Percentiles rank a stretch among this genome's conserved stretches.
Evolutionary conservation across 1,140 invertebrate species (phyloP).

Genomic region (Ceratosolen fusciceps): DNA sequence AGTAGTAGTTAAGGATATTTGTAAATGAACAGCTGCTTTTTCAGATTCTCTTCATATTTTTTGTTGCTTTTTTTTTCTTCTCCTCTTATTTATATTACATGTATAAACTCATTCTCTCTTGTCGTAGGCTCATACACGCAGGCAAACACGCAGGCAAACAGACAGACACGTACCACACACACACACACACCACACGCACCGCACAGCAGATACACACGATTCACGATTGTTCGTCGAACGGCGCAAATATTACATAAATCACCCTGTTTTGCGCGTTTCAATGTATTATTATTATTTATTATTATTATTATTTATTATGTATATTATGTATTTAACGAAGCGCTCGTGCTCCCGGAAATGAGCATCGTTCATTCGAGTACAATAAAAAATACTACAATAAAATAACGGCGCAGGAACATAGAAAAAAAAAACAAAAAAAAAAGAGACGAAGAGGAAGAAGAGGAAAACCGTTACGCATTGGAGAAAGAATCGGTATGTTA

Average conservation of each 20-base stretch:
- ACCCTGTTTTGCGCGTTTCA: conserved; percentile 47
- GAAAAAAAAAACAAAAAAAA: conserved; percentile 31
- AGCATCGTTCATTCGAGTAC: conserved; percentile 13
- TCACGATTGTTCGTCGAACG: conserved; percentile 31
- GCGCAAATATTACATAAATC: conserved; percentile 47
- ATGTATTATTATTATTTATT: no score
- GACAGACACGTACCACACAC: no score
- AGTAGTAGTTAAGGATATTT: no score
- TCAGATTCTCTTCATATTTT: conserved; percentile 33
- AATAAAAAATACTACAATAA: conserved; percentile 11
- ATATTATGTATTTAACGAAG: no score
- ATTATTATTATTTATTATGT: no score
- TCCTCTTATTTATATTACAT: conserved; percentile 27
- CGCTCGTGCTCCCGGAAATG: conserved; percentile 16
- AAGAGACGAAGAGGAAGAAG: no score
- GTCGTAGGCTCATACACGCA: no score
- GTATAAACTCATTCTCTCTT: no score
- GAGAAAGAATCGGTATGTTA: no score
- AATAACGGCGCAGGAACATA: conserved; percentile 49
- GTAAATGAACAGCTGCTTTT: conserved; percentile 37
- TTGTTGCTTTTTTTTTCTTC: background rate
- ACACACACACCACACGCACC: no score
- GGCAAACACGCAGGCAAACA: no score
- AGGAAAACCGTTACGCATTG: no score
- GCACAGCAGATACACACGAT: conserved; percentile 30